These are phyloP conservation scores for Drosophila villosipedis DNA, from an alignment of 2,888 invertebrate genomes.

Conservation along the genomic window DNA sequence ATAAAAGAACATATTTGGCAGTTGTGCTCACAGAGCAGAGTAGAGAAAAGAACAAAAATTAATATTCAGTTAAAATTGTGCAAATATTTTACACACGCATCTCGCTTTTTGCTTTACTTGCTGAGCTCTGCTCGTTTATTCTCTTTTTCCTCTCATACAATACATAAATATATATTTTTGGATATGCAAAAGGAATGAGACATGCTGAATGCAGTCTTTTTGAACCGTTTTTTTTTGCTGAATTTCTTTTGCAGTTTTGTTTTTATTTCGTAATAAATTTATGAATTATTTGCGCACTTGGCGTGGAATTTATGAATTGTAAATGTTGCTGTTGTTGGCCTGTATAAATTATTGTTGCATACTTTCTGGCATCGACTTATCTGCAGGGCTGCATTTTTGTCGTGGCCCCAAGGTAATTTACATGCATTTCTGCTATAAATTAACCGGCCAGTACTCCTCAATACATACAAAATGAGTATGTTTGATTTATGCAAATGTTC, in stretches of 20 bases:
- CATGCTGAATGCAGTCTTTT: constrained; percentile 22
- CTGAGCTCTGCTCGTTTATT: constrained; percentile 23
- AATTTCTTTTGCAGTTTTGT: constrained; percentile 7
- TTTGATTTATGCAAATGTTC: constrained; percentile 68
- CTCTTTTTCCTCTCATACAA: constrained; percentile 19
- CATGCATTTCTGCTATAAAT: constrained; percentile 70
- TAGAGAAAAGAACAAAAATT: constrained; percentile 68
- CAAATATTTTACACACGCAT: constrained; percentile 69
- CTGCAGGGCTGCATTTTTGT: constrained; percentile 57
- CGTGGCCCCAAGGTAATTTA: constrained; percentile 62
- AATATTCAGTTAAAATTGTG: constrained; percentile 78
- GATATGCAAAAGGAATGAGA: constrained; percentile 3
- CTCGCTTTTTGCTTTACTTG: constrained; percentile 31
- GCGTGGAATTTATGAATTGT: constrained; percentile 75
- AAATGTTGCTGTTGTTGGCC: constrained; percentile 40
- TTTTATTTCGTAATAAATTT: constrained; percentile 59
- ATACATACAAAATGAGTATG: constrained; percentile 16
- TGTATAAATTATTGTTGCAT: constrained; percentile 46
- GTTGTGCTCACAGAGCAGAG: constrained; percentile 13
- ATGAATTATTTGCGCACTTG: constrained; percentile 75
- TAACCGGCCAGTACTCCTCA: constrained; percentile 38
- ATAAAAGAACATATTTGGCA: constrained; percentile 13
- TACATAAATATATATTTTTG: constrained; percentile 13
- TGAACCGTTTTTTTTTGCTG: constrained; percentile 39
- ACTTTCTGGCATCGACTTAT: constrained; percentile 64